Percentiles rank a stretch among this genome's conserved stretches.
Conservation (phyloP, 1,140 invertebrate genomes). For the Tetramorium alpestre region DNA sequence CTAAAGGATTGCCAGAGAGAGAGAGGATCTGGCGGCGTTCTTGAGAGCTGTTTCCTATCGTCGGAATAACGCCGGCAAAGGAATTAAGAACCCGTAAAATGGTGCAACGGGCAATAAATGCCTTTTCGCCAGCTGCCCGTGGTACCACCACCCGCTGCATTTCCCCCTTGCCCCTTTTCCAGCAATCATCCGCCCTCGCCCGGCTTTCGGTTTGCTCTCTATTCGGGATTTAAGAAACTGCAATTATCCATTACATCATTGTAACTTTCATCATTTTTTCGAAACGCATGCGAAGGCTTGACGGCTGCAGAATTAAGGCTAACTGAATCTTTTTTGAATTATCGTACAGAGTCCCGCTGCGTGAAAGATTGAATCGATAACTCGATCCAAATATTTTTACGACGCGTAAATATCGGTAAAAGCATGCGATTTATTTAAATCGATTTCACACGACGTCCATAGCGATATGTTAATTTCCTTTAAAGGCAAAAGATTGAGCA, state of each 20-base stretch:
- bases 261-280: constrained; percentile 73
- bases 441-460: constrained; percentile 30
- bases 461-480: neutral
- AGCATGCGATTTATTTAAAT: constrained; percentile 33
- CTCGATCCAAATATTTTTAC: constrained; percentile 48
- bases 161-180: neutral
- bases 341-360: constrained; percentile 30
- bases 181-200: constrained; percentile 20
- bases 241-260: constrained; percentile 68
- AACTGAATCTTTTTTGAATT: constrained; percentile 56
- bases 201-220: constrained; percentile 35
- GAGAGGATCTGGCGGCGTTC: constrained; percentile 67
- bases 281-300: constrained; percentile 48
- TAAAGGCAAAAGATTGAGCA: neutral
- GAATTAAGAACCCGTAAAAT: constrained; percentile 84
- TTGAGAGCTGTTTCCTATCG: constrained; percentile 67
- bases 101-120: constrained; percentile 82
- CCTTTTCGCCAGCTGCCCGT: constrained; percentile 81
- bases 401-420: constrained; percentile 16
- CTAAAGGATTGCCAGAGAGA: constrained; percentile 71
- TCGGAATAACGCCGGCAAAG: constrained; percentile 68
- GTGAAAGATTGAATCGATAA: constrained; percentile 57
- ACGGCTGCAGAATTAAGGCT: constrained; percentile 45
- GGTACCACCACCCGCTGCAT: constrained; percentile 56
- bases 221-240: constrained; percentile 63